A percentile compares a stretch with the other conserved stretches of the same genome.
These are phyloP conservation scores for Palloptera scutellata DNA, from an alignment of 2,888 invertebrate species.

Conservation along the genomic window DNA sequence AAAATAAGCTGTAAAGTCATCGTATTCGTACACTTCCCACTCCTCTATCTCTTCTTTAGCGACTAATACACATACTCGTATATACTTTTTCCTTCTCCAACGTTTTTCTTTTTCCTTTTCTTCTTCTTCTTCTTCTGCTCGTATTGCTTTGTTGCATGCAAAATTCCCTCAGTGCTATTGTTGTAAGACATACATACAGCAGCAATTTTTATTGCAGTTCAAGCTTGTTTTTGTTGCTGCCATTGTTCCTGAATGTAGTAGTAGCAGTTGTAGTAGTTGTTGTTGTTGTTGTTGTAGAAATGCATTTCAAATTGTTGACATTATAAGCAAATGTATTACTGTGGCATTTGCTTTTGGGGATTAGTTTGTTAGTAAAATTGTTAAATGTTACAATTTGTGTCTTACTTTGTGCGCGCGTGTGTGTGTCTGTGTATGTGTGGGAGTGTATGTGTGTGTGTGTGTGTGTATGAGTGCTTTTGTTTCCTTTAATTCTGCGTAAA, in stretches of 20 bases:
- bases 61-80: background rate
- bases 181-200: conserved; percentile 10
- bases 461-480: background rate
- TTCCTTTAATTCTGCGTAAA: background rate
- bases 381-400: too few species aligned
- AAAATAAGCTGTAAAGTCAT: conserved; percentile 34
- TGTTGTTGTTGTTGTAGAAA: background rate
- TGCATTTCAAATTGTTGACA: background rate
- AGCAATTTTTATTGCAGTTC: conserved; percentile 34
- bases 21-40: conserved; percentile 1
- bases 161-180: background rate
- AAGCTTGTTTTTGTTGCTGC: background rate
- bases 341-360: conserved; percentile 1
- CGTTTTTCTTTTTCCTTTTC: too few species aligned
- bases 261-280: background rate
- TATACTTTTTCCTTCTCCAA: background rate
- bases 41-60: conserved; percentile 25
- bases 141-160: too few species aligned
- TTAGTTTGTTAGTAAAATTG: background rate
- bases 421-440: too few species aligned
- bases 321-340: background rate
- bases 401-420: too few species aligned
- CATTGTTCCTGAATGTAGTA: background rate
- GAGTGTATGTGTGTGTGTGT: background rate
- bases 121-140: background rate